Base-by-base conservation (phyloP, 2,888 invertebrate genomes). In the Rhamphomyia laevipes region DNA sequence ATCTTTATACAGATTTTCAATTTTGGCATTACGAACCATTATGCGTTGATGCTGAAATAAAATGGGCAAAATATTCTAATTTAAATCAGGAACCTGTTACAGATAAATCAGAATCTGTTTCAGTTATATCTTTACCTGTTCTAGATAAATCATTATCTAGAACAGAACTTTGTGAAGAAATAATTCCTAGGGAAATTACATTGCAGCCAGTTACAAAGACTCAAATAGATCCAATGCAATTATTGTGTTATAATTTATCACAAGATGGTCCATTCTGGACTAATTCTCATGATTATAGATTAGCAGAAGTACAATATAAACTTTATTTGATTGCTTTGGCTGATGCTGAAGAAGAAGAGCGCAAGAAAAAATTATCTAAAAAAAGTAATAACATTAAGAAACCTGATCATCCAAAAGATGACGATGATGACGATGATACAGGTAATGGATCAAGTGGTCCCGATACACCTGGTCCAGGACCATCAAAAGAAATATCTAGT, bases 41-140 rank as follows among this genome's bases (percentile, higher is more conserved):
- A 17, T 83, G 82, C 60, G 77, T 81, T 57, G 79, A 82, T 58
- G 82, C 80, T 35, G 84, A 85, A 71, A 75, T 76, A 57, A 70
- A 74, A 55, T 77, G 77, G 63, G 53, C 54, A 7, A 40, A 16
- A 15, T 78, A 78, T 60, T 68, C 76, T 43, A 13, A n/a, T n/a
- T n/a, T n/a, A 5, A 63, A 61, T 48, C 62, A 80, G 57, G 77
- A 77, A 48, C 70, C 67, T 52, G 68, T 71, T 61, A 69, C 13
- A 4, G 27, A 17, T 3, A 7, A 5, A 11, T 21, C 11, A n/a
- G 23, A 35, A 37, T 13, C 37, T 23, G 15, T 10, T n/a, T 11
- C 16, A 6, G 4, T 6, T 12, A n/a, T n/a, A n/a, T n/a, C n/a
- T n/a, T n/a, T n/a, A n/a, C 11, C 33, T 44, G 16, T 33, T 31